Evolutionary conservation across 2,797 vertebrate genomes (phyloP).

Genomic region (Ataeniobius toweri): DNA sequence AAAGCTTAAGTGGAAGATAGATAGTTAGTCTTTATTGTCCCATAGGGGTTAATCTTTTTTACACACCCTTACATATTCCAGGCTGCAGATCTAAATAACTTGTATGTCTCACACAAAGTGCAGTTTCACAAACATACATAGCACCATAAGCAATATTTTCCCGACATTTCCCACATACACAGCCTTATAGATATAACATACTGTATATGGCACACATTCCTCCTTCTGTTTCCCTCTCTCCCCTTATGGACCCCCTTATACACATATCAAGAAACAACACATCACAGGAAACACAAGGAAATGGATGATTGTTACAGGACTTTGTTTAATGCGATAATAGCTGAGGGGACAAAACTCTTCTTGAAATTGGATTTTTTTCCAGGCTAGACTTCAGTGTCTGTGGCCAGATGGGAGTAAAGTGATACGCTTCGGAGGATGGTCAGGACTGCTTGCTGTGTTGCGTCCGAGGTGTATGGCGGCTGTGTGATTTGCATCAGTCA

Average conservation of each 20-base stretch:
- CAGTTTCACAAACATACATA: no score
- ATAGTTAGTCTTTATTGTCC: no score
- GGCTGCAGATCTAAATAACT: no score
- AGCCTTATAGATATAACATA: no score
- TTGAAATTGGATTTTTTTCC: background rate
- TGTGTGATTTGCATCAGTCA: background rate
- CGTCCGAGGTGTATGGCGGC: background rate
- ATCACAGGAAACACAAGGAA: background rate
- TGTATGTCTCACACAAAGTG: no score
- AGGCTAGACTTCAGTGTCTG: background rate
- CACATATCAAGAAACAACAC: background rate
- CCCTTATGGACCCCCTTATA: no score
- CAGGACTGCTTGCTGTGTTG: background rate
- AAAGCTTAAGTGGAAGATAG: background rate
- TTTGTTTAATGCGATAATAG: background rate
- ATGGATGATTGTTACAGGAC: background rate
- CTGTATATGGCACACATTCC: no score
- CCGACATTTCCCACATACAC: no score
- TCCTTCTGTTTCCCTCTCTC: background rate
- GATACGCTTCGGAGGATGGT: background rate
- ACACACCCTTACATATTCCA: no score
- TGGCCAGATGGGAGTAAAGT: background rate
- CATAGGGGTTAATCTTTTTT: no score
- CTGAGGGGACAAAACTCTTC: background rate
- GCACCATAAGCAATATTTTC: no score